Conservation (phyloP, 2,797 vertebrate genomes). For the Scolopax rusticola region DNA sequence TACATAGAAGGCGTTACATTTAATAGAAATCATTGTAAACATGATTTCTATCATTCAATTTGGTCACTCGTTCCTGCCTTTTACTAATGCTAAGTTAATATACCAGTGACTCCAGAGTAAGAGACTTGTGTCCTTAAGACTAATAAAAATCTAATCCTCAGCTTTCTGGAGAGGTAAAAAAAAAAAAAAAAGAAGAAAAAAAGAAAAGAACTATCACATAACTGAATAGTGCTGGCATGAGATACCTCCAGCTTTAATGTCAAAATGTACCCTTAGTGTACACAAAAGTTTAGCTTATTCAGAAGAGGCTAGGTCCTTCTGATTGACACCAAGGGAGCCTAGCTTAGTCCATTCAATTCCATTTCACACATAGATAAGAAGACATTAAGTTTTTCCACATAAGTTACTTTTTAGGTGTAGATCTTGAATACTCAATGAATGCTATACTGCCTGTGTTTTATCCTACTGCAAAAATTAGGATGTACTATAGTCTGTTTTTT, state of each 20-base stretch:
- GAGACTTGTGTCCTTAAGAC: background rate
- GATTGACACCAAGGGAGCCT: background rate
- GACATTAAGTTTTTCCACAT: background rate
- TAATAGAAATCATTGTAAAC: background rate
- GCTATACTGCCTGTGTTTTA: background rate
- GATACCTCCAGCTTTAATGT: background rate
- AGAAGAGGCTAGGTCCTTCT: background rate
- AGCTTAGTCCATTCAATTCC: background rate
- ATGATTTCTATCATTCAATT: background rate
- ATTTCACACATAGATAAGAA: background rate
- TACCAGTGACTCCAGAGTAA: background rate
- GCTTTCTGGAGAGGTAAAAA: background rate
- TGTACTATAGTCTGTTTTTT: background rate
- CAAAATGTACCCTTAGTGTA: background rate
- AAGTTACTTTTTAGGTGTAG: background rate
- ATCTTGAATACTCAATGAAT: background rate
- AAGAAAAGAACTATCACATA: background rate
- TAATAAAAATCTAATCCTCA: background rate
- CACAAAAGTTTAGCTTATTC: background rate
- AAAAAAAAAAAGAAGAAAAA: background rate
- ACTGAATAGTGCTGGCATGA: background rate
- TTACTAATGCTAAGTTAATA: background rate
- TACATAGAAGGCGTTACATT: background rate
- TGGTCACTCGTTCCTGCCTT: background rate
- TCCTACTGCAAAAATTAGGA: background rate